phyloP scores from a whole-genome alignment of 2,113 vertebrate species.

The Pedionomus torquatus region DNA sequence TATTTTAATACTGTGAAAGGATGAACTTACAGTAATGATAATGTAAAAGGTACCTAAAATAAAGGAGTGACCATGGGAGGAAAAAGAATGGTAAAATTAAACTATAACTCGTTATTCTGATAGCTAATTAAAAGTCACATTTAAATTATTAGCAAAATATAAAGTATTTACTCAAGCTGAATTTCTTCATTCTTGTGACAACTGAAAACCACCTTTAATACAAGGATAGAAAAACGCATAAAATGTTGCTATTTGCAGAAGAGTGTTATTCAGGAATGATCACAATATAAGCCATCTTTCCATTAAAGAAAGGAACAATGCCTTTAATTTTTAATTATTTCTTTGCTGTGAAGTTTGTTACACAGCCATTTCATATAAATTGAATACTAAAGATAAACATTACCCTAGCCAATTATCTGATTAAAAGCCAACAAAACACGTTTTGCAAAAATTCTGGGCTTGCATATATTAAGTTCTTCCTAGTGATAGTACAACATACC shows the following conservation, averaged over 20 bases:
- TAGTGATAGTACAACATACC: neutral
- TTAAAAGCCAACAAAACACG: conserved; percentile 44
- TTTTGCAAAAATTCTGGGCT: conserved; percentile 31
- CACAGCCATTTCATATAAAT: conserved; percentile 15
- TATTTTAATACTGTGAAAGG: neutral
- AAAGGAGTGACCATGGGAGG: neutral
- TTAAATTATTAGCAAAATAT: neutral
- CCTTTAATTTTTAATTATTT: neutral
- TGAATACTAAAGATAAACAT: conserved; percentile 46
- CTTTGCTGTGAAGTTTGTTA: neutral
- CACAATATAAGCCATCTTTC: neutral
- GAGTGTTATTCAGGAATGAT: neutral
- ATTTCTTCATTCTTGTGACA: neutral
- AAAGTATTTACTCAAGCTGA: neutral
- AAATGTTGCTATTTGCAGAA: neutral
- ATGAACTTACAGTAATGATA: neutral
- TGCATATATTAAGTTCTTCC: neutral
- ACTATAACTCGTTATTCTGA: neutral
- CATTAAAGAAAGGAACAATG: neutral
- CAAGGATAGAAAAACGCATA: neutral
- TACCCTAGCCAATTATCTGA: neutral
- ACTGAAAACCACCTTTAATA: neutral
- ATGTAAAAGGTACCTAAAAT: neutral
- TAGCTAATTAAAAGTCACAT: neutral
- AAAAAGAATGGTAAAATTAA: neutral